A percentile compares a stretch with the other conserved stretches of the same genome.
Evolutionary conservation across 1,140 invertebrate species (phyloP).

Genomic region (Amyelois transitella): DNA sequence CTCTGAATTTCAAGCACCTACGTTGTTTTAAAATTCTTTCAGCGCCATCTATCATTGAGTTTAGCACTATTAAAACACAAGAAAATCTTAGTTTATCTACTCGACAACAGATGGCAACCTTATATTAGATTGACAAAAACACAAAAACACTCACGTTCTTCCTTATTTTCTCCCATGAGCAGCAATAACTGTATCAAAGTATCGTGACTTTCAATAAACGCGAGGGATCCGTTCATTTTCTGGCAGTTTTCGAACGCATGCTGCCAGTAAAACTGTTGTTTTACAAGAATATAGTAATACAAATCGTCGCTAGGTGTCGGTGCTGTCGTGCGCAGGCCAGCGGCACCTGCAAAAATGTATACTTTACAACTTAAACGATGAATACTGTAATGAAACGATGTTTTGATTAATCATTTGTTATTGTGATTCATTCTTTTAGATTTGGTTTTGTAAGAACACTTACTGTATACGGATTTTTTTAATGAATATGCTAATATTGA

Average conservation of each 20-base stretch:
- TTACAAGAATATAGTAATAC: slow-evolving; percentile 53
- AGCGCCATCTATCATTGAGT: not conserved
- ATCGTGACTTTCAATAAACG: slow-evolving; percentile 44
- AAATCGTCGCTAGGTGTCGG: slow-evolving; percentile 50
- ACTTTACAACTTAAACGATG: not conserved
- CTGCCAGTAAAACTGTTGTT: slow-evolving; percentile 50
- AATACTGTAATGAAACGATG: not conserved
- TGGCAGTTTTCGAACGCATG: slow-evolving; percentile 56
- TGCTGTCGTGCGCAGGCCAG: slow-evolving; percentile 10
- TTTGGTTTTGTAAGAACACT: too few species aligned
- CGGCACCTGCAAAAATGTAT: slow-evolving; percentile 16
- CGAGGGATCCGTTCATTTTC: slow-evolving; percentile 52
- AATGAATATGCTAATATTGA: too few species aligned
- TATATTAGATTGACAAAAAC: not conserved
- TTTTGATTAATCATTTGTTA: too few species aligned
- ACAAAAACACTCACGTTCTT: slow-evolving; percentile 41
- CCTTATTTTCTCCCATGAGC: slow-evolving; percentile 59
- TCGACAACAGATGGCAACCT: slow-evolving; percentile 16
- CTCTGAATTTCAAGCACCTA: too few species aligned
- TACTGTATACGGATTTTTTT: too few species aligned
- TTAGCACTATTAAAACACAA: not conserved
- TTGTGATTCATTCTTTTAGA: too few species aligned
- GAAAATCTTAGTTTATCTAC: not conserved
- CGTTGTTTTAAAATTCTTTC: not conserved
- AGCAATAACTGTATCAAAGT: slow-evolving; percentile 46